Conservation (phyloP, 2,113 vertebrate species). For the Chloroceryle aenea region DNA sequence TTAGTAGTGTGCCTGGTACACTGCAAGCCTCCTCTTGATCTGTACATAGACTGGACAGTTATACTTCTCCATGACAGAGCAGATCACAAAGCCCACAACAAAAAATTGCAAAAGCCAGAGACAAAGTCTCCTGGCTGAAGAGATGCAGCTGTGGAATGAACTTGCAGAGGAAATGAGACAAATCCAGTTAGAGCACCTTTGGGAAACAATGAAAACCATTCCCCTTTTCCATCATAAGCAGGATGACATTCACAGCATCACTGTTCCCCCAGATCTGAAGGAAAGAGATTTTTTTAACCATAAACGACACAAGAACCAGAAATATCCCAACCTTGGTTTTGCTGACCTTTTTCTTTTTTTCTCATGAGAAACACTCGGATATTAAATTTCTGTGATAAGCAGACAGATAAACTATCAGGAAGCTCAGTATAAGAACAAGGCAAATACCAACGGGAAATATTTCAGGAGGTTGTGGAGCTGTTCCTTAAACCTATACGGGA, state of each 20-base stretch:
- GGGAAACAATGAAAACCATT: conserved; percentile 35
- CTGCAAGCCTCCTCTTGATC: not conserved
- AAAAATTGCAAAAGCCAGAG: conserved; percentile 4
- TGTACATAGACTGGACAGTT: not conserved
- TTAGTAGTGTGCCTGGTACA: not conserved
- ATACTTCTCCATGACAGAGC: not conserved
- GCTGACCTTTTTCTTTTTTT: not conserved
- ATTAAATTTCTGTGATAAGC: not conserved
- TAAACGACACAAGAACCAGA: conserved; percentile 23
- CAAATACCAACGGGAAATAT: not conserved
- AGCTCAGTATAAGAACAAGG: not conserved
- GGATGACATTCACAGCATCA: conserved; percentile 11
- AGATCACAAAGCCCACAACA: not conserved
- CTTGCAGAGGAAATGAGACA: conserved; percentile 56
- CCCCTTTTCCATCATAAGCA: not conserved
- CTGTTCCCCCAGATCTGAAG: not conserved
- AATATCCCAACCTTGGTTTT: not conserved
- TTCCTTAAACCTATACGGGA: not conserved
- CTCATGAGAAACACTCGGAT: not conserved
- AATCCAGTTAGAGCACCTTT: conserved; percentile 53
- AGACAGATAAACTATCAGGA: conserved; percentile 17
- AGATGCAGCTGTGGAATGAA: conserved; percentile 39
- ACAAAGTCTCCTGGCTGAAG: not conserved
- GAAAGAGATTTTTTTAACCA: not conserved
- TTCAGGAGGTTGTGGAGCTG: not conserved